Evolutionary conservation across 2,888 invertebrate species (phyloP), one percentile per base, ranked within the genome.

Genomic region (Pedicia rivosa): DNA sequence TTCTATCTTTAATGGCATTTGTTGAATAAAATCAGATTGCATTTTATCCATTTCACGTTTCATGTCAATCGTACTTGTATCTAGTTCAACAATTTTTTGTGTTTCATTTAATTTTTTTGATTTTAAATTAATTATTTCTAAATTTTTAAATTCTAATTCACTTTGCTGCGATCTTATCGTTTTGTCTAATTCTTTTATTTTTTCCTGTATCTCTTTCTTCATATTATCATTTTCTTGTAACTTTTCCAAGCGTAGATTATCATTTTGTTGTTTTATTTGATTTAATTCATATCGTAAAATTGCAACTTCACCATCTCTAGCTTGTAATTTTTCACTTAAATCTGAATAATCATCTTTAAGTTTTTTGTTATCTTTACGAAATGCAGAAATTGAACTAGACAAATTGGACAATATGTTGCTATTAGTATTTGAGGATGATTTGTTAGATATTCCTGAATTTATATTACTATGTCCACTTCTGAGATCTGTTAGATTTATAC

Each of bases 261-360:
- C 45, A 29, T 42, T 42, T 6, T 34, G 20, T 20, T 40, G 28
- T 33, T 43, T 40, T 6, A 40, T 19, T 16, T 40, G 40, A n/a
- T 35, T 35, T 10, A 45, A 20, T 33, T 45, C 40, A 14, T 41
- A 28, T 6, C 45, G 39, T 6, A 45, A 28, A 27, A 43, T 40
- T 2, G 43, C 35, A 7, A 43, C 43, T 17, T 46, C 46, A 4
- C 46, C 46, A 10, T 46, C 44, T 36, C 44, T 46, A 3, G 43
- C 42, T 36, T 43, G 44, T 22, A 43, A 40, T 37, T 42, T 42
- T 22, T 46, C 42, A 30, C 35, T 38, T 9, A 42, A 28, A 8
- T 41, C 38, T 4, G 28, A 20, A 14, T 34, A 22, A 20, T 42
- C 40, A 14, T 38, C 36, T 25, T 41, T 19, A 1, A 46, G 29